Percentiles rank a stretch among this genome's conserved stretches.
phyloP scores from a whole-genome alignment of 2,113 vertebrate genomes.

The Arvicanthis niloticus region DNA sequence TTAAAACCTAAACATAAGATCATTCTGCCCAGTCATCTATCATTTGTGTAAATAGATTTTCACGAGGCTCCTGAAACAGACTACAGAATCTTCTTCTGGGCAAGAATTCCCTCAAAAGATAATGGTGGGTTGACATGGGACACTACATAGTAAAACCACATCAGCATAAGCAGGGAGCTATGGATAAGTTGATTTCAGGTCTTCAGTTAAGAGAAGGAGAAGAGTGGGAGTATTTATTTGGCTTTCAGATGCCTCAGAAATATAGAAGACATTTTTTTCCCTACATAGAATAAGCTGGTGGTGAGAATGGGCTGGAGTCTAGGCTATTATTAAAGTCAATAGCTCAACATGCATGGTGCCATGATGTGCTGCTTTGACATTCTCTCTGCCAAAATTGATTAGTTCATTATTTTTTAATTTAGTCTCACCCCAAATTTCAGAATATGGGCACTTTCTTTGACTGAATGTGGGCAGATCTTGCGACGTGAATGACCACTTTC shows the following conservation, averaged over 20 bases:
- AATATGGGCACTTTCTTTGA: not conserved
- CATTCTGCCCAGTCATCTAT: not conserved
- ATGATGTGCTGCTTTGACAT: not conserved
- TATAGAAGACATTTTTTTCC: not conserved
- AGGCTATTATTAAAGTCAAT: not conserved
- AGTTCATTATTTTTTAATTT: not conserved
- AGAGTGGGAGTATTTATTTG: not conserved
- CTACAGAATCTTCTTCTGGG: not conserved
- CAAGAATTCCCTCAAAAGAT: not conserved
- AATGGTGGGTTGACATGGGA: not conserved
- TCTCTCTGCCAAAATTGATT: not conserved
- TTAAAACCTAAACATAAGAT: not conserved
- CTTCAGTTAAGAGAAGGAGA: not conserved
- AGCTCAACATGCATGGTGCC: not conserved
- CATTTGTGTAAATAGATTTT: not conserved
- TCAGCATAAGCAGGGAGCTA: not conserved
- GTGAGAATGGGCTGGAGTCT: not conserved
- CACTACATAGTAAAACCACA: not conserved
- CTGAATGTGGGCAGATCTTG: not conserved
- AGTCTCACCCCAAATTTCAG: not conserved
- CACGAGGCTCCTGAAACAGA: not conserved
- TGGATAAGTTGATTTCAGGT: not conserved
- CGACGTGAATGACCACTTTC: too few relatives aligned
- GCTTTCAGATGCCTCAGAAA: not conserved
- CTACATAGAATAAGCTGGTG: fast-evolving